Evolutionary conservation across 2,888 invertebrate species (phyloP), one percentile per base, ranked within the genome.

Genomic region (Hoplodrina ambigua): DNA sequence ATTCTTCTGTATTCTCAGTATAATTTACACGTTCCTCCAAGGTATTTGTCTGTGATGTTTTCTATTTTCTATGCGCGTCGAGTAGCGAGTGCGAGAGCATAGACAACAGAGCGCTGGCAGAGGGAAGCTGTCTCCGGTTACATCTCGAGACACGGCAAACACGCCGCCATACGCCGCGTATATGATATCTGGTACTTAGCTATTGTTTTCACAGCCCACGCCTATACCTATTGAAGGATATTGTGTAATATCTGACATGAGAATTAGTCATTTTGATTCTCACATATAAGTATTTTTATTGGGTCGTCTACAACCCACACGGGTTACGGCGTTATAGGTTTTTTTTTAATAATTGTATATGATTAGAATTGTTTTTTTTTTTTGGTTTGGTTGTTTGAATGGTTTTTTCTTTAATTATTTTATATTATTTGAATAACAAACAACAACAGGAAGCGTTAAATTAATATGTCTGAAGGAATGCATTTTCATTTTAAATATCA

Each of bases 21-120:
- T 82, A 82, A 78, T 78, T 78, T 74, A 79, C 68, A 68, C 59
- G 80, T 50, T 41, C 63, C 37, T 58, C 50, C n/a, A 55, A 69
- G 50, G 53, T 82, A 78, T 83, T 83, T 78, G 73, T 83, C 66
- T 72, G 55, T 78, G 62, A 53, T 78, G 82, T 78, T 84, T 78
- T 83, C 72, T 83, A 81, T 76, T 61, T 83, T 83, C 78, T 83
- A 81, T 81, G 82, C 73, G 69, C 82, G 62, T 83, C 69, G 80
- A 87, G 89, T 86, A 86, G 80, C 60, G 58, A 67, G 80, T 77
- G 75, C 86, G 86, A 93, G 93, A 93, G 92, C 91, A 87, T 79
- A 88, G 91, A 89, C 91, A 93, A 94, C 92, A 93, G 92, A 92
- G 91, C 89, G 87, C 78, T 88, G 89, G 87, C 90, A 90, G 92